Evolutionary conservation across 2,113 vertebrate species (phyloP).

Genomic region (Bathybates hornii): DNA sequence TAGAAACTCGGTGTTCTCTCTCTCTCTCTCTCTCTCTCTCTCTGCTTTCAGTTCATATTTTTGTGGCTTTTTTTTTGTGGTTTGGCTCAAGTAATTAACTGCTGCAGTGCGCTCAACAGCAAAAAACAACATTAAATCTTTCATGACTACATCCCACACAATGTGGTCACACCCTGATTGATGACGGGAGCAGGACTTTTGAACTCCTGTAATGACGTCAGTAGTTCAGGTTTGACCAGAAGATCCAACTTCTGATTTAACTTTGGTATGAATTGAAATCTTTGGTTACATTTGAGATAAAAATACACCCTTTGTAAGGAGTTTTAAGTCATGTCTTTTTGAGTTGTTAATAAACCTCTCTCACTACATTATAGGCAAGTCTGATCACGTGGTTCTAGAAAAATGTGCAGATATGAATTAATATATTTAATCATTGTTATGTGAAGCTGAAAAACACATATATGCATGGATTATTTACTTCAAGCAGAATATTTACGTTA

Average conservation of each 20-base stretch:
- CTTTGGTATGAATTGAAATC: not conserved
- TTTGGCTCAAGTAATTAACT: slow-evolving; percentile 67
- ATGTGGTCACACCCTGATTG: not conserved
- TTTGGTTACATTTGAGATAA: not conserved
- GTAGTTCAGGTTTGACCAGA: not conserved
- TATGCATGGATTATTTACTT: not conserved
- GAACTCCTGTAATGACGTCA: not conserved
- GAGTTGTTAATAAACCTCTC: not conserved
- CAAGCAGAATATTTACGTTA: not conserved
- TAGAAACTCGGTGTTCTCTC: slow-evolving; percentile 59
- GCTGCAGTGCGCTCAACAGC: not conserved
- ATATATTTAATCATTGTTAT: not conserved
- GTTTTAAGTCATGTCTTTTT: not conserved
- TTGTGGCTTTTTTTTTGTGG: slow-evolving; percentile 35
- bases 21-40: slow-evolving; percentile 12
- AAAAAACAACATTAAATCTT: not conserved
- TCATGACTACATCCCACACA: not conserved
- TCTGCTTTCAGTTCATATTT: slow-evolving; percentile 51
- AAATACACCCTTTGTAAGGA: not conserved
- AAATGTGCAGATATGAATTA: not conserved
- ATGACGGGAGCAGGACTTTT: not conserved
- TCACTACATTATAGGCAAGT: not conserved
- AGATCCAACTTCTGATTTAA: not conserved
- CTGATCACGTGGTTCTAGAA: not conserved
- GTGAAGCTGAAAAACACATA: not conserved